Conservation (phyloP, 2,888 invertebrate species). For the Stegophylla sp. region DNA sequence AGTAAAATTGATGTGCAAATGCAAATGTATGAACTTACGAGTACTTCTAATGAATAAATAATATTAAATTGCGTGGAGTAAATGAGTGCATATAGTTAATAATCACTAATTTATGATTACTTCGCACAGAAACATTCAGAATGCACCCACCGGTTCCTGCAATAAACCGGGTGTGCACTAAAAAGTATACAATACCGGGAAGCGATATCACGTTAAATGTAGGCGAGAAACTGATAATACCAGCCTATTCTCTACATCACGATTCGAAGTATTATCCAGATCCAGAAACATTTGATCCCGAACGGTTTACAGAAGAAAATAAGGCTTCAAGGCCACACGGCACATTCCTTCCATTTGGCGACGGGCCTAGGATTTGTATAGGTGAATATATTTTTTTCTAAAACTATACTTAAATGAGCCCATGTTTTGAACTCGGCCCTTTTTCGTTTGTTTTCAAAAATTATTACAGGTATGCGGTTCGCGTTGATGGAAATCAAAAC, state of each 20-base stretch:
- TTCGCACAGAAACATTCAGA: constrained; percentile 68
- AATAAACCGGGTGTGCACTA: constrained; percentile 68
- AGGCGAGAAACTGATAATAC: constrained; percentile 68
- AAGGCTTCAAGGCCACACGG: constrained; percentile 68
- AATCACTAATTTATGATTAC: no score
- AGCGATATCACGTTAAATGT: constrained; percentile 67
- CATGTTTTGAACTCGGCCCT: no score
- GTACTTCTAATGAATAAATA: no score
- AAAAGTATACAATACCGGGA: constrained; percentile 67
- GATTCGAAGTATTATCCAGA: constrained; percentile 70
- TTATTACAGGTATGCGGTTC: constrained; percentile 48
- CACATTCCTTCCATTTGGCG: constrained; percentile 66
- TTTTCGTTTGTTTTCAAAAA: neutral
- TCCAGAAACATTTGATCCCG: constrained; percentile 70
- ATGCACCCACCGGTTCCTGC: constrained; percentile 70
- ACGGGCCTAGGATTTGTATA: constrained; percentile 65
- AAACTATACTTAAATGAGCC: no score
- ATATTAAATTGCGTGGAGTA: no score
- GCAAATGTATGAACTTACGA: no score
- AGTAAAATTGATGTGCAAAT: no score
- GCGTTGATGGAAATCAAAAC: constrained; percentile 68
- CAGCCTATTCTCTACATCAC: constrained; percentile 69
- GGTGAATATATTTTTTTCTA: constrained; percentile 62
- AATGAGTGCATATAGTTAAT: no score
- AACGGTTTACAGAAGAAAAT: constrained; percentile 69